Base-by-base conservation (phyloP, 1,140 invertebrate genomes). In the Ips nitidus region DNA sequence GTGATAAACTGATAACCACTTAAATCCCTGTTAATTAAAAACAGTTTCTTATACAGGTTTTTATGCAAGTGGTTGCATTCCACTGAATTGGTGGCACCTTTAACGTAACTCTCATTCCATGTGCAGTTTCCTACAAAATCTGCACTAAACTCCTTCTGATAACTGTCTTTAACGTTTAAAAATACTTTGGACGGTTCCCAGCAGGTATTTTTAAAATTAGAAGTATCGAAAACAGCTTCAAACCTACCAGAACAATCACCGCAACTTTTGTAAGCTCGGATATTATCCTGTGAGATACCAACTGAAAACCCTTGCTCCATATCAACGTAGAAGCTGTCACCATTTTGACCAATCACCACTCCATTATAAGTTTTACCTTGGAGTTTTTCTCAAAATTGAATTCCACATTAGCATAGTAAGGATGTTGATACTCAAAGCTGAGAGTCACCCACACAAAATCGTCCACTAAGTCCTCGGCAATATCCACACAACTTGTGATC, bases 381-480 rank as follows among this genome's bases (percentile, higher is more conserved):
- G 56, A 61, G 2, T 56, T 52, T 5, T 45, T 43, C 36, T 69
- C 66, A 38, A 64, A 61, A 50, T 66, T 55, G 50, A 71, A 75
- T 6, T 41, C 55, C 0, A 75, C 71, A 7, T 55, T 73, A 37
- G 58, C 69, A 53, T 73, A 75, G 52, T 75, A 52, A 2, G 71
- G 69, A 67, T 75, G 71, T 60, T 75, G 65, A 41, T 69, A 75
- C 6, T 67, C 8, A 42, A 65, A 71, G 41, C 63, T 52, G 4
- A 75, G 7, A 37, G n/a, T 61, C 2, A 75, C 61, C 39, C 53
- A 75, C n/a, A 75, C 71, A 55, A 69, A 75, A 58, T 63, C 62
- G 45, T 71, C 69, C 7, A 73, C 59, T n/a, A 75, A 38, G 40
- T 73, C 66, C 22, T 61, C 64, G 6, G 66, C 50, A 3, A 71